These are phyloP conservation scores for Diarsia dahlii DNA, from an alignment of 2,888 invertebrate genomes.

Conservation along the genomic window DNA sequence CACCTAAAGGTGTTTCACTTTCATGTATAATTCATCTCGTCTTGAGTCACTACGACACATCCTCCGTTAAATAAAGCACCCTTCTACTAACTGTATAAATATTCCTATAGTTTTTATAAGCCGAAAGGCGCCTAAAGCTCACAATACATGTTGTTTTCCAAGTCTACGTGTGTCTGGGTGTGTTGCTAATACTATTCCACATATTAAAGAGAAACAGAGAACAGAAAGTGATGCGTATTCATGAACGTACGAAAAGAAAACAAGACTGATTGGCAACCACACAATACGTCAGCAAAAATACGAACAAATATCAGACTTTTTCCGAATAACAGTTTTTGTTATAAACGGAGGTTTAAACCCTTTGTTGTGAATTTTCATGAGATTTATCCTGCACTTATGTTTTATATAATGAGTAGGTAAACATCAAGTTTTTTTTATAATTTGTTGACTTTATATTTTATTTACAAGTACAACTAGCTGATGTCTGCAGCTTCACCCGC, in stretches of 20 bases:
- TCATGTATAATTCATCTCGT: constrained; percentile 64
- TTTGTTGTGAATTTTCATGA: constrained; percentile 4
- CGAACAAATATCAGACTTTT: not conserved
- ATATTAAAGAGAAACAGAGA: constrained; percentile 30
- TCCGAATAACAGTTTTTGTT: constrained; percentile 7
- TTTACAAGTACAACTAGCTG: too few relatives aligned
- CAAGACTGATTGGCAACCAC: constrained; percentile 52
- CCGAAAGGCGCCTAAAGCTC: constrained; percentile 43
- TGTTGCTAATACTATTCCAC: constrained; percentile 15
- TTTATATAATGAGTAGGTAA: not conserved
- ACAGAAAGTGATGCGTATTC: constrained; percentile 52
- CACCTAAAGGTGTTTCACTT: constrained; percentile 50
- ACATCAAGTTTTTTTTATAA: not conserved
- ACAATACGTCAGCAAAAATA: constrained; percentile 12
- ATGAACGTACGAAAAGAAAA: constrained; percentile 42
- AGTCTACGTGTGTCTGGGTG: constrained; percentile 31
- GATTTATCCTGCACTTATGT: not conserved
- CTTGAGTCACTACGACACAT: constrained; percentile 45
- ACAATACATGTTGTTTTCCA: constrained; percentile 37
- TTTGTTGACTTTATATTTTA: too few relatives aligned
- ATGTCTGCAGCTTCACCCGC: too few relatives aligned
- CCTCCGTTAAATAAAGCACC: constrained; percentile 54
- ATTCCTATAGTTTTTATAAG: constrained; percentile 57
- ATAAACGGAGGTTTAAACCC: constrained; percentile 1
- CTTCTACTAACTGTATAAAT: constrained; percentile 49